Conservation (phyloP, 2,888 invertebrate genomes). For the Sinelater perroti region DNA sequence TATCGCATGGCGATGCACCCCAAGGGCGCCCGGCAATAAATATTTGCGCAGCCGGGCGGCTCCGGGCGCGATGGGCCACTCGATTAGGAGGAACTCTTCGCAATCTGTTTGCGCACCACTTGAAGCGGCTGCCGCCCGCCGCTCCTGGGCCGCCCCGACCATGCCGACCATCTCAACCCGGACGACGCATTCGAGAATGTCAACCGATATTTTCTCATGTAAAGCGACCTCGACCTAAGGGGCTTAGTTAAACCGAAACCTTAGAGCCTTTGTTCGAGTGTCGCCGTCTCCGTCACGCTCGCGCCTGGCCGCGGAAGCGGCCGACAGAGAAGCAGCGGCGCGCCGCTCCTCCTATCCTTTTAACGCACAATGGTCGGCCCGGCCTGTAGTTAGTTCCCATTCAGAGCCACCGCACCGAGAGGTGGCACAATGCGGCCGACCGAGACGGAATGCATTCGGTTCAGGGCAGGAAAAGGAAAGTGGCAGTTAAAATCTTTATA, state of each 20-base stretch:
- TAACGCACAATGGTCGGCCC: slow-evolving; percentile 50
- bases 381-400: slow-evolving; percentile 51
- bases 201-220: slow-evolving; percentile 48
- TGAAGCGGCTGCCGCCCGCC: no score
- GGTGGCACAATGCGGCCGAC: slow-evolving; percentile 45
- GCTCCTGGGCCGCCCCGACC: slow-evolving; percentile 39
- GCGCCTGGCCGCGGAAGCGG: slow-evolving; percentile 28
- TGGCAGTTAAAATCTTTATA: slow-evolving; percentile 46
- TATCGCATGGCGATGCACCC: slow-evolving; percentile 46
- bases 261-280: slow-evolving; percentile 44
- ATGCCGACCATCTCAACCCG: no score
- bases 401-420: slow-evolving; percentile 48
- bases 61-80: slow-evolving; percentile 37
- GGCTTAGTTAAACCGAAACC: slow-evolving; percentile 46
- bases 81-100: slow-evolving; percentile 44
- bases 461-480: slow-evolving; percentile 43
- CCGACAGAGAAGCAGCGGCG: slow-evolving; percentile 32
- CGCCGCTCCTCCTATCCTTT: slow-evolving; percentile 52
- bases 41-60: slow-evolving; percentile 40
- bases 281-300: slow-evolving; percentile 35
- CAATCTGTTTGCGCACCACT: slow-evolving; percentile 49
- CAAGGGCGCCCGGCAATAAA: slow-evolving; percentile 31
- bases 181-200: slow-evolving; percentile 45
- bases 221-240: slow-evolving; percentile 44
- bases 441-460: slow-evolving; percentile 29